phyloP scores from a whole-genome alignment of 2,113 vertebrate genomes.

The Ginglymostoma cirratum region DNA sequence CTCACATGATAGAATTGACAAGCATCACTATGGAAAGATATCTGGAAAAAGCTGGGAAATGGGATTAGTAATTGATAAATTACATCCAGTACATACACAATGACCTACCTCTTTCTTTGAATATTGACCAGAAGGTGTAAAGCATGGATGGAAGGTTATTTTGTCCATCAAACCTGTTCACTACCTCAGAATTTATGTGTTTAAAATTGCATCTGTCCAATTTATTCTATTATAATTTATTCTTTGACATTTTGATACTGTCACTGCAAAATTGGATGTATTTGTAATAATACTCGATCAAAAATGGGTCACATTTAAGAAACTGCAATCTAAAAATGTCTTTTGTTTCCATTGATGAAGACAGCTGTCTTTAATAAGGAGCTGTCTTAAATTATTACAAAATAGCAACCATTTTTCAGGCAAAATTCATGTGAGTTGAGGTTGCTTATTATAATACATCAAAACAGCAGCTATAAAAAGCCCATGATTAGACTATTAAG shows the following conservation, averaged over 20 bases:
- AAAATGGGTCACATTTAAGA: background rate
- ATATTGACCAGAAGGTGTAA: background rate
- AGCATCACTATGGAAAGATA: background rate
- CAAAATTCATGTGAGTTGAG: background rate
- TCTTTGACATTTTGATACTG: background rate
- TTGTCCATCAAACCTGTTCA: background rate
- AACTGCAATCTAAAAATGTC: background rate
- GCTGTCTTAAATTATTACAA: background rate
- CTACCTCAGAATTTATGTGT: background rate
- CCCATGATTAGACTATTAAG: background rate
- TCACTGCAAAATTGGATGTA: background rate
- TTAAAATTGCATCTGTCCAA: background rate
- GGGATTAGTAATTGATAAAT: background rate
- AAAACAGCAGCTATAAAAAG: background rate
- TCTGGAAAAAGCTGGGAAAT: background rate
- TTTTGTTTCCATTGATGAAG: background rate
- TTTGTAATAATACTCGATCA: background rate
- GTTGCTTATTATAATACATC: constrained; percentile 7
- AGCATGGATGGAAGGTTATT: background rate
- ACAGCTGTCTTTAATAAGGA: background rate
- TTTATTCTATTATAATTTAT: background rate
- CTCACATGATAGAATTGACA: background rate
- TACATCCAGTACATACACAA: background rate
- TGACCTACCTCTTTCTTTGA: background rate
- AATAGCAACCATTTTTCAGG: background rate